Conservation (phyloP, 1,140 invertebrate genomes). For the Adoxophyes honmai region DNA sequence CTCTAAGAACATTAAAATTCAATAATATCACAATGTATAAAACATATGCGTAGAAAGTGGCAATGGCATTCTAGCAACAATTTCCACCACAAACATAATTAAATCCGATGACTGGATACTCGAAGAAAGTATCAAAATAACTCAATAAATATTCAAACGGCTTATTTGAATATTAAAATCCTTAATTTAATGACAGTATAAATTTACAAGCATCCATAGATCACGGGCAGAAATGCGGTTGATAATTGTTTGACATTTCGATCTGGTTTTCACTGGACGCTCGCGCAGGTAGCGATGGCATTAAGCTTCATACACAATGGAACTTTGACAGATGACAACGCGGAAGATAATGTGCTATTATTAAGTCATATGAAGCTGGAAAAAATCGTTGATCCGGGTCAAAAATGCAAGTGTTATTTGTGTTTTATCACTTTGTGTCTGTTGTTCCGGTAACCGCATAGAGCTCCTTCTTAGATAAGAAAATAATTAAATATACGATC, state of each 20-base stretch:
- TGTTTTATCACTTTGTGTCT: no score
- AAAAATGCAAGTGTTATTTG: no score
- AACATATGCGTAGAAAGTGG: no score
- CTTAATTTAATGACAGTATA: neutral
- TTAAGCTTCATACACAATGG: neutral
- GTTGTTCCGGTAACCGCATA: no score
- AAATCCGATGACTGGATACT: neutral
- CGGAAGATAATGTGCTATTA: neutral
- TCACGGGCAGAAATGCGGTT: slow-evolving; percentile 1
- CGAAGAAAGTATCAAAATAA: neutral
- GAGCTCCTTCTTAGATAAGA: no score
- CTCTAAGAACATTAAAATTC: no score
- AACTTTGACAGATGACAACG: slow-evolving; percentile 6
- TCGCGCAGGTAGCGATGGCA: neutral
- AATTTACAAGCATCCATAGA: neutral
- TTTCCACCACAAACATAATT: no score
- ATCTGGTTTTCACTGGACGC: neutral
- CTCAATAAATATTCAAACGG: neutral
- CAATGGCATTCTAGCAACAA: no score
- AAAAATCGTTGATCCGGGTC: no score
- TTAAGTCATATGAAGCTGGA: no score
- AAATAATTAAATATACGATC: no score
- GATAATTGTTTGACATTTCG: slow-evolving; percentile 1
- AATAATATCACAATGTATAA: no score
- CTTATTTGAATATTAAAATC: neutral